Percentiles rank a stretch among this genome's conserved stretches.
Evolutionary conservation across 2,113 vertebrate species (phyloP).

Genomic region (Labeo catla): DNA sequence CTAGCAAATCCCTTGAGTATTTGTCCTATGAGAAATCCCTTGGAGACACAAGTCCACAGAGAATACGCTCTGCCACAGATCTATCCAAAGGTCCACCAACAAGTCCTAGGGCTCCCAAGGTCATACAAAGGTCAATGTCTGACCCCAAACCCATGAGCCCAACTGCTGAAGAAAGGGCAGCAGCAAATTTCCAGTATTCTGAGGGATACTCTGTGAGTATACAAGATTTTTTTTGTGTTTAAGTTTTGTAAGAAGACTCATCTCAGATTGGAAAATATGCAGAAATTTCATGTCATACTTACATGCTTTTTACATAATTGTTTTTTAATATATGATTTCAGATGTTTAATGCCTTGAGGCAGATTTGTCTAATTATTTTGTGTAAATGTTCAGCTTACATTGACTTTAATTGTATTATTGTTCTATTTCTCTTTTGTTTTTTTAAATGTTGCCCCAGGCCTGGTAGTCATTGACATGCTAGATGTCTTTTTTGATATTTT

Average conservation of each 20-base stretch:
- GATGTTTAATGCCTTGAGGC: neutral
- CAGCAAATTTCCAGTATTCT: slow-evolving; percentile 86
- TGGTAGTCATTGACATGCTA: slow-evolving; percentile 18
- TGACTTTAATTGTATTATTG: neutral
- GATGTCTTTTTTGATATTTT: neutral
- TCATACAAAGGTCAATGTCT: slow-evolving; percentile 94
- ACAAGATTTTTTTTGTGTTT: neutral
- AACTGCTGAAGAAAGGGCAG: slow-evolving; percentile 90
- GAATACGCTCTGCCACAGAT: slow-evolving; percentile 83
- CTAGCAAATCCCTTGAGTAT: slow-evolving; percentile 95
- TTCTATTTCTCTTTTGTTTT: neutral
- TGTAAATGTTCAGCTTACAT: neutral
- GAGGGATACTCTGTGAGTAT: slow-evolving; percentile 90
- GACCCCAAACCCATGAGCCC: slow-evolving; percentile 97
- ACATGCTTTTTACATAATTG: neutral
- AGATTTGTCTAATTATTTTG: neutral
- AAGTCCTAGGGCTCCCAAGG: slow-evolving; percentile 89
- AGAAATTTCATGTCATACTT: neutral
- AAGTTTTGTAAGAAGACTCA: neutral
- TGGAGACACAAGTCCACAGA: slow-evolving; percentile 90
- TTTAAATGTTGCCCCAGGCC: slow-evolving; percentile 15
- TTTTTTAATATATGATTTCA: neutral
- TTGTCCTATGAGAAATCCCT: slow-evolving; percentile 93
- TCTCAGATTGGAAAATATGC: neutral
- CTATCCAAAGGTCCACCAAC: slow-evolving; percentile 80